A percentile compares a stretch with the other conserved stretches of the same genome.
phyloP scores from a whole-genome alignment of 1,140 invertebrate genomes.

The Antheraea pernyi region DNA sequence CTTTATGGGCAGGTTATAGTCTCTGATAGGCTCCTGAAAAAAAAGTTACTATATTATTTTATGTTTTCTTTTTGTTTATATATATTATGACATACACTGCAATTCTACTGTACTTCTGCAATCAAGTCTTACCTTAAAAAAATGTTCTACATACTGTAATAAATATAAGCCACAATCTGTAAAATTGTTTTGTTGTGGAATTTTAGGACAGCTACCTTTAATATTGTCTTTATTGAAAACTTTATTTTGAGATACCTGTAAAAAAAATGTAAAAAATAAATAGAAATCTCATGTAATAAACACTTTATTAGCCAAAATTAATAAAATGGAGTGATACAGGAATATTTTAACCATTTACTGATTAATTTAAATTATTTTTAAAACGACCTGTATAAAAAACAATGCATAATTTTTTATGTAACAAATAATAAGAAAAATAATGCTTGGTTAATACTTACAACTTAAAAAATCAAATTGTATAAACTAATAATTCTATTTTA shows the following conservation, averaged over 20 bases:
- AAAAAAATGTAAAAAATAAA: no score
- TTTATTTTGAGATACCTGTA: conserved; percentile 77
- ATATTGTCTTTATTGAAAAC: conserved; percentile 89
- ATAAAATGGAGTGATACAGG: no score
- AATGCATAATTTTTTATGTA: no score
- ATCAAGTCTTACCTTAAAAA: conserved; percentile 86
- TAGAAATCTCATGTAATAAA: not conserved
- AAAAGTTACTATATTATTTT: conserved; percentile 13
- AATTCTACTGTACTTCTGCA: no score
- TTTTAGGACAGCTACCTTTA: conserved; percentile 90
- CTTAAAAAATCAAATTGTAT: no score
- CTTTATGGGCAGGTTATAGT: conserved; percentile 88
- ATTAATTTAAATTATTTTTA: no score
- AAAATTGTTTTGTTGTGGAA: conserved; percentile 98
- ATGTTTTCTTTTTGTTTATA: not conserved
- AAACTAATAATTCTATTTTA: no score
- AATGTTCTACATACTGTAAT: conserved; percentile 97
- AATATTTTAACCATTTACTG: no score
- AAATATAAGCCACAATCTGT: conserved; percentile 98
- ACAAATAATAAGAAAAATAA: no score
- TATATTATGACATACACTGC: conserved; percentile 7
- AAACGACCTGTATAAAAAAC: no score
- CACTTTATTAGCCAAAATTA: no score
- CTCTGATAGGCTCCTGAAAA: conserved; percentile 85
- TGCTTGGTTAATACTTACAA: no score